Conservation (phyloP, 2,113 vertebrate species). For the Eretmochelys imbricata region DNA sequence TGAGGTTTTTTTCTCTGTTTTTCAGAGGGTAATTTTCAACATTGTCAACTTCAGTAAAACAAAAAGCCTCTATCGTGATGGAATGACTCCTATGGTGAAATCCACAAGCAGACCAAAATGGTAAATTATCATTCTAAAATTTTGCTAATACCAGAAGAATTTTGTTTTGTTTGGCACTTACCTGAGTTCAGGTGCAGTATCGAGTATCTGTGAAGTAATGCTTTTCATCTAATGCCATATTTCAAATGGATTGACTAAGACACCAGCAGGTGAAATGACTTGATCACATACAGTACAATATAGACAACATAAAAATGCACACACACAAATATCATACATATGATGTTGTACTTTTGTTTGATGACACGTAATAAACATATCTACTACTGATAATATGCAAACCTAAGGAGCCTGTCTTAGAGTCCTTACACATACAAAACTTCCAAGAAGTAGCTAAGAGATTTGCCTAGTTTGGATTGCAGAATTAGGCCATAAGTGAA, state of each 20-base stretch:
- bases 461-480: slow-evolving; percentile 51
- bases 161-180: background rate
- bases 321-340: slow-evolving; percentile 2
- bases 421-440: slow-evolving; percentile 20
- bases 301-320: background rate
- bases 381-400: slow-evolving; percentile 61
- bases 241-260: background rate
- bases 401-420: slow-evolving; percentile 4
- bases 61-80: slow-evolving; percentile 98
- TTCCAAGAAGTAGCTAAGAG: slow-evolving; percentile 30
- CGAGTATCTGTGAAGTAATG: background rate
- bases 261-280: background rate
- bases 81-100: slow-evolving; percentile 97
- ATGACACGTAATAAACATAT: slow-evolving; percentile 40
- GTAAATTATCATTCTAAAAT: slow-evolving; percentile 74
- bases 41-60: slow-evolving; percentile 99
- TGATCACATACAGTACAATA: rapidly evolving
- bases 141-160: background rate
- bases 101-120: slow-evolving; percentile 96
- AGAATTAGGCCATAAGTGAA: slow-evolving; percentile 37
- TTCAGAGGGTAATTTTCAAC: slow-evolving; percentile 97
- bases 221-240: background rate
- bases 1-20: slow-evolving; percentile 45
- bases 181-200: background rate
- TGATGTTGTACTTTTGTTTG: slow-evolving; percentile 27